A percentile compares a stretch with the other conserved stretches of the same genome.
Conservation (phyloP, 1,140 invertebrate species). For the Zeugodacus cucurbitae region DNA sequence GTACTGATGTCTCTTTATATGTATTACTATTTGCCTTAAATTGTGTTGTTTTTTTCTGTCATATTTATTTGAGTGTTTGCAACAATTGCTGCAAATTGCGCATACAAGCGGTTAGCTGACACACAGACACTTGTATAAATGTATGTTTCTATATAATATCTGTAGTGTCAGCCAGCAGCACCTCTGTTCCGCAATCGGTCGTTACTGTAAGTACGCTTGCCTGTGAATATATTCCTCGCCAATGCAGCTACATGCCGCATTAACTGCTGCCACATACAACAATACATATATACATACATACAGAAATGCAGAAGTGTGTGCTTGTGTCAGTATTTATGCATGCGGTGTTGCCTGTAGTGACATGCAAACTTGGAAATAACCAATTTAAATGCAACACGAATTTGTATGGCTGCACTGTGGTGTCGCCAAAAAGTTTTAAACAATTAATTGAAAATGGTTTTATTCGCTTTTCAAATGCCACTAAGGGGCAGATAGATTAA, state of each 20-base stretch:
- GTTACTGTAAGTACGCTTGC: not conserved
- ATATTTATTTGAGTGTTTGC: not conserved
- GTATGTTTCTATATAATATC: not conserved
- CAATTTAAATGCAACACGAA: not conserved
- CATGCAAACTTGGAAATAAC: not conserved
- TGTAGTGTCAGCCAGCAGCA: not conserved
- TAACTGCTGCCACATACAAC: not conserved
- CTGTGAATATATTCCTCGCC: not conserved
- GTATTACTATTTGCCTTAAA: not conserved
- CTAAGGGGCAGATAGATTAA: too few relatives aligned
- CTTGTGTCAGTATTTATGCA: not conserved
- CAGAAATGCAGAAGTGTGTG: not conserved
- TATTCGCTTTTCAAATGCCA: too few relatives aligned
- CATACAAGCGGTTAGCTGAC: not conserved
- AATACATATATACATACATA: not conserved
- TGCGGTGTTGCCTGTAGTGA: not conserved
- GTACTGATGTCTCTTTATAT: not conserved
- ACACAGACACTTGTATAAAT: not conserved
- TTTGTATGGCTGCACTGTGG: not conserved
- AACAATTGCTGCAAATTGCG: constrained; percentile 29
- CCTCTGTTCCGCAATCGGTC: not conserved
- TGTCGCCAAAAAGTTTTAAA: not conserved
- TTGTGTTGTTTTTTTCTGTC: not conserved
- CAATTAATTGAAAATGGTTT: too few relatives aligned
- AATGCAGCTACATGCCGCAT: not conserved